Evolutionary conservation across 2,113 vertebrate genomes (phyloP), one percentile per base, ranked within the genome.

Genomic region (Sylvia atricapilla): DNA sequence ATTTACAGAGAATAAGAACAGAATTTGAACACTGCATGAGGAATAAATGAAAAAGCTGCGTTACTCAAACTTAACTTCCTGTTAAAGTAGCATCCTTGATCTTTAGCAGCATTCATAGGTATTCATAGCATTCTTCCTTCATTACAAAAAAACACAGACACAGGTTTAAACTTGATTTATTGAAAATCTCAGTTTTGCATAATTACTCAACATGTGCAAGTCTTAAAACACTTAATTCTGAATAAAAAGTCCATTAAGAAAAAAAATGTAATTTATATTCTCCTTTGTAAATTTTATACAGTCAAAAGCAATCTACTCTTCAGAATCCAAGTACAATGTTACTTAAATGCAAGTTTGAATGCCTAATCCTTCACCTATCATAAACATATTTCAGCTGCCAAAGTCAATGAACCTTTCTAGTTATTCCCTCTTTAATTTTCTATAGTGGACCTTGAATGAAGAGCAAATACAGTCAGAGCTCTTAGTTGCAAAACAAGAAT

Each of bases 241-340:
- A 93, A 94, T 91, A 94, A 87, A 87, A 96, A 94, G 43, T 86
- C 43, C 35, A n/a, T 86, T 93, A 93, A 68, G 86, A 96, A 89
- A 89, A 75, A 74, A 76, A 56, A 10, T 0, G 52, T 5, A 39
- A 66, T 60, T 94, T 88, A 87, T 78, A 60, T 68, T 93, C 41
- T 80, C 31, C 30, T 82, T 53, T 78, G 72, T 92, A 92, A 66
- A 49, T 90, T 77, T 90, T 84, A 72, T 33, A 68, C 44, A 78
- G 68, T 85, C 10, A 63, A 90, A 88, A 93, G n/a, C 60, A 67
- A 81, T 46, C 52, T 91, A 73, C 33, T 83, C 25, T 41, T 95
- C 49, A 72, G 62, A 83, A 87, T 66, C 55, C 30, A 43, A 52
- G 75, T 59, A 27, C 69, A 80, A 22, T 16, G 43, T 95, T 70